Evolutionary conservation across 2,888 invertebrate species (phyloP).

Genomic region (Chrysolina haemoptera): DNA sequence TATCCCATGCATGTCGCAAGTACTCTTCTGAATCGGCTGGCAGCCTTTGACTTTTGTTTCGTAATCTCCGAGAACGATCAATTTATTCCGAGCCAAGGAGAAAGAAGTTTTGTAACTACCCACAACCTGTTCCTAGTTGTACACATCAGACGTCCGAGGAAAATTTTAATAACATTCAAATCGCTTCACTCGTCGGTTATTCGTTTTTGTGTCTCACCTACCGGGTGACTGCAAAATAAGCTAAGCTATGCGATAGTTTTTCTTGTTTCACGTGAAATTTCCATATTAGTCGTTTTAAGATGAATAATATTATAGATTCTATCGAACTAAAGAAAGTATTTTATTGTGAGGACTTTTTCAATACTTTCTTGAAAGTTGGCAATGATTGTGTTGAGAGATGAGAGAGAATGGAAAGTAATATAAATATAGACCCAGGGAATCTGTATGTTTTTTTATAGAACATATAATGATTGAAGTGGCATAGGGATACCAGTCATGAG

Average conservation of each 20-base stretch:
- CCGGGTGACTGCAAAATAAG: background rate
- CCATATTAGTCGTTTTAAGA: too few relatives aligned
- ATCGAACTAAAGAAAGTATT: too few relatives aligned
- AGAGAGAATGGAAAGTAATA: too few relatives aligned
- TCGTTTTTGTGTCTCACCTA: background rate
- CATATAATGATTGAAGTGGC: too few relatives aligned
- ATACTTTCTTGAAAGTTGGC: too few relatives aligned
- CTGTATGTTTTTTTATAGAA: too few relatives aligned
- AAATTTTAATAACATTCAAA: background rate
- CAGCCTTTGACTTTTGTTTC: constrained; percentile 5
- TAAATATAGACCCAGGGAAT: too few relatives aligned
- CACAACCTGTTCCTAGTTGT: constrained; percentile 13
- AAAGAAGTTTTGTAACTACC: constrained; percentile 15
- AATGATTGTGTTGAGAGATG: too few relatives aligned
- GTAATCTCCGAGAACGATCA: background rate
- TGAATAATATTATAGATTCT: too few relatives aligned
- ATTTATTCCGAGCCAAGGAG: constrained; percentile 22
- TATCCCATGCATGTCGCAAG: constrained; percentile 20
- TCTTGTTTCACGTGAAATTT: too few relatives aligned
- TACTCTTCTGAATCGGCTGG: constrained; percentile 2
- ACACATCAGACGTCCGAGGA: background rate
- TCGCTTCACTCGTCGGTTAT: background rate
- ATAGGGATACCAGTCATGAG: too few relatives aligned
- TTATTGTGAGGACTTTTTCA: too few relatives aligned
- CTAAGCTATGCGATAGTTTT: background rate